Conservation (phyloP, 2,888 invertebrate species). For the Chloromyia formosa region DNA sequence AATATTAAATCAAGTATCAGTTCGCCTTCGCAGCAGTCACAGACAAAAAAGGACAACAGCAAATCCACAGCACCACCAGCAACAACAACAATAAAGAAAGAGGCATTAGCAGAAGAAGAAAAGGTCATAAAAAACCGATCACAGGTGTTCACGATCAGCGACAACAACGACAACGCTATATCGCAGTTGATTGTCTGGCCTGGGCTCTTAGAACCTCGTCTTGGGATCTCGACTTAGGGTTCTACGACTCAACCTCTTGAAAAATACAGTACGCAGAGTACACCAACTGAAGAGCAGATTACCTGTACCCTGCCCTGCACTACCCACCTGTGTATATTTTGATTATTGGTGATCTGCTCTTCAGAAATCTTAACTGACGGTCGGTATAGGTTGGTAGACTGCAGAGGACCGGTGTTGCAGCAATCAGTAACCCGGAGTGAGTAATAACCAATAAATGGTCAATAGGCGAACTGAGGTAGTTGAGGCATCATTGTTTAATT, state of each 20-base stretch:
- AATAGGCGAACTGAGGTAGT: too few relatives aligned
- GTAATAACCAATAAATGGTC: neutral
- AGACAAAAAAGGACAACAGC: constrained; percentile 50
- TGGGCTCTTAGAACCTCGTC: neutral
- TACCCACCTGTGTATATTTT: constrained; percentile 26
- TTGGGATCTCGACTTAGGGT: constrained; percentile 1
- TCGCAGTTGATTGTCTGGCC: constrained; percentile 35
- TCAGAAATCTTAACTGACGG: constrained; percentile 6
- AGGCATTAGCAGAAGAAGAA: constrained; percentile 46
- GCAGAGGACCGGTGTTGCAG: neutral
- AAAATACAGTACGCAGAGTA: neutral
- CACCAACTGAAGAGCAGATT: constrained; percentile 6
- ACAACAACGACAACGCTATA: constrained; percentile 31
- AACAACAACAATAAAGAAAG: constrained; percentile 40
- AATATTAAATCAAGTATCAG: constrained; percentile 39
- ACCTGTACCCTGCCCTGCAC: constrained; percentile 7
- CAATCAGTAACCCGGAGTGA: neutral
- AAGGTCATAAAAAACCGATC: constrained; percentile 53
- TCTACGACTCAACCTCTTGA: constrained; percentile 5
- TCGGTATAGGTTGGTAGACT: neutral
- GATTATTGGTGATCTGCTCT: constrained; percentile 9
- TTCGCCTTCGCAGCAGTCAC: constrained; percentile 22
- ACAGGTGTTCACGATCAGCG: constrained; percentile 55
- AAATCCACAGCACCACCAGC: constrained; percentile 18
- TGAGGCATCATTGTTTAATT: too few relatives aligned